phyloP scores from a whole-genome alignment of 2,113 vertebrate genomes.

The Piaya cayana region DNA sequence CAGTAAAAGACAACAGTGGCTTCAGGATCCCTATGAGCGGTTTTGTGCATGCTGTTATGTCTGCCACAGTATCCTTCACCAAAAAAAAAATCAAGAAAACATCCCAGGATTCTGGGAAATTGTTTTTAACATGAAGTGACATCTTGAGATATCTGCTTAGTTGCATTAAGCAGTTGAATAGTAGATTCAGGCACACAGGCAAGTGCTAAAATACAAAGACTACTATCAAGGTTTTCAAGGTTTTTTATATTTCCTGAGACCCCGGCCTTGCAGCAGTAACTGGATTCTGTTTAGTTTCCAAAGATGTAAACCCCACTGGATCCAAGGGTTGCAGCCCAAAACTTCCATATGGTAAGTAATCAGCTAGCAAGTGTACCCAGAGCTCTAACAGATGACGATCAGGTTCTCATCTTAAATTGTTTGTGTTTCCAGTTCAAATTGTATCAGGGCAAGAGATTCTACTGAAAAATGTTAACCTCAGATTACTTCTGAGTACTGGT shows the following conservation, averaged over 20 bases:
- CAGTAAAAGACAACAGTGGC: not conserved
- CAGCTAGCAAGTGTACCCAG: not conserved
- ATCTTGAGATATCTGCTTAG: not conserved
- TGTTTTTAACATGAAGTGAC: not conserved
- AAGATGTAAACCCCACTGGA: not conserved
- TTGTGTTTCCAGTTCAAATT: not conserved
- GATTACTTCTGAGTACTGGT: not conserved
- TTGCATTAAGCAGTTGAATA: not conserved
- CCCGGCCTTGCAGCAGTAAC: not conserved
- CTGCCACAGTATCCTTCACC: not conserved
- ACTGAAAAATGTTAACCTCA: slow-evolving; percentile 5
- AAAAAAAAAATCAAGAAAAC: not conserved
- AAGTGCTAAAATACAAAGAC: not conserved
- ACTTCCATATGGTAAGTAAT: not conserved
- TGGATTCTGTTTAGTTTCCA: not conserved
- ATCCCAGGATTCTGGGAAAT: not conserved
- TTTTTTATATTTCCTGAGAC: not conserved
- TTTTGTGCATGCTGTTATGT: not conserved
- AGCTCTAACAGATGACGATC: not conserved
- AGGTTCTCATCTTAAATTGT: not conserved
- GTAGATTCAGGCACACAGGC: not conserved
- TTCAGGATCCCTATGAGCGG: not conserved
- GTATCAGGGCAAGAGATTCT: not conserved
- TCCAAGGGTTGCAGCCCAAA: not conserved
- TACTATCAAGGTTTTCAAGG: not conserved